Evolutionary conservation across 2,888 invertebrate genomes (phyloP), one percentile per base, ranked within the genome.

Genomic region (Disparrhopalites patrizii): DNA sequence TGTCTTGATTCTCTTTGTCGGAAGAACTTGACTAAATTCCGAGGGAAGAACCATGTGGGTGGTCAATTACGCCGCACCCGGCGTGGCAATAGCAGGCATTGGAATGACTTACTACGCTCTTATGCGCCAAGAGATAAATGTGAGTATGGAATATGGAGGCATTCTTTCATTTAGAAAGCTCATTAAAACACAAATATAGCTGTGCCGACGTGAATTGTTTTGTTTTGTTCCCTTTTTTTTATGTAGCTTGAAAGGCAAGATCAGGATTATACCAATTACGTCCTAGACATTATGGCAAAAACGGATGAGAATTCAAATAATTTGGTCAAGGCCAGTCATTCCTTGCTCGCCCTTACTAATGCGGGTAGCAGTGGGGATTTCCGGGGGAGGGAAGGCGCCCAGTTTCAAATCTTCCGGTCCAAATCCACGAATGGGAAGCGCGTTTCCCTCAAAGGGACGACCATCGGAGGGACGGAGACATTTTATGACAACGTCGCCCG

Each of bases 21-120:
- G n/a, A n/a, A n/a, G n/a, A n/a, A n/a, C n/a, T n/a, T n/a, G n/a
- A n/a, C n/a, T n/a, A n/a, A n/a, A n/a, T n/a, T n/a, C n/a, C n/a
- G n/a, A n/a, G n/a, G n/a, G n/a, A n/a, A n/a, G n/a, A 15, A 57
- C 15, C 13, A 60, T 60, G 60, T 60, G 60, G 60, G 40, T 27
- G 27, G 60, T 47, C n/a, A 60, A 60, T 23, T 60, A 70, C 20
- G 70, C 68, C 20, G 68, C 68, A 10, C 64, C 68, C 4, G 70
- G 70, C 4, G 58, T 68, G 57, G 68, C 68, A 2, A 68, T 70
- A 20, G 70, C 70, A 10, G 66, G 66, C 20, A 33, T 70, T n/a
- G 68, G 68, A 4, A 66, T 68, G 13, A 68, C 70, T 0, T 70
- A 70, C 33, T 70, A 68, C n/a, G 68, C 68, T 4, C 50, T 68